Conservation (phyloP, 2,113 vertebrate species). For the Catharus fuscescens region DNA sequence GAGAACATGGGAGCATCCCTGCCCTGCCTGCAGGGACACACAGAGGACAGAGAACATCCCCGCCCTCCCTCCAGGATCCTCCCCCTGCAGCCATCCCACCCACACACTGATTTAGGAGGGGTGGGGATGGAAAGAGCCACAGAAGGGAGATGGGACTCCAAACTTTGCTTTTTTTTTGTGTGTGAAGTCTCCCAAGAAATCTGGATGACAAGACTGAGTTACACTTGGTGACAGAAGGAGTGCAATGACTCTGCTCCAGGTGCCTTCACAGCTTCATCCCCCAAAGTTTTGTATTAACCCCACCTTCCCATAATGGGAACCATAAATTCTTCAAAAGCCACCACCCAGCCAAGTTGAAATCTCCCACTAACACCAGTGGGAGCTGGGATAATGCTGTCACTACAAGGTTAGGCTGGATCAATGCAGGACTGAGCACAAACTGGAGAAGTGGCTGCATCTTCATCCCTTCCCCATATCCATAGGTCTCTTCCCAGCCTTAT, state of each 20-base stretch:
- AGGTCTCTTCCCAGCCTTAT: background rate
- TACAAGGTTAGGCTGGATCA: background rate
- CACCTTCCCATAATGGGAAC: background rate
- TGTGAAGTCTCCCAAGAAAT: accelerated
- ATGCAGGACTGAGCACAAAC: background rate
- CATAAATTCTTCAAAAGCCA: background rate
- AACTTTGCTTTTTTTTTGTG: background rate
- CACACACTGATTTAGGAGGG: accelerated
- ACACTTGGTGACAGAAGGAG: accelerated
- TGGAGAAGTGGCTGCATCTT: background rate
- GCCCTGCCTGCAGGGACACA: conserved; percentile 47
- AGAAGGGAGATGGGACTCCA: background rate
- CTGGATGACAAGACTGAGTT: background rate
- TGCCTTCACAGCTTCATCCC: background rate
- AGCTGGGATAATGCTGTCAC: background rate
- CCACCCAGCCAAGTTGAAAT: background rate
- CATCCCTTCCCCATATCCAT: background rate
- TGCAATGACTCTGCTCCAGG: accelerated
- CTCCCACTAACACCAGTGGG: background rate
- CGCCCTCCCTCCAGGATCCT: background rate
- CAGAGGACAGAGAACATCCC: background rate
- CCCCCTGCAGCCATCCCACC: background rate
- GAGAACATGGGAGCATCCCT: background rate
- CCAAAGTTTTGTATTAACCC: background rate
- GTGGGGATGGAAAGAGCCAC: background rate